A percentile compares a stretch with the other conserved stretches of the same genome.
Conservation (phyloP, 2,113 vertebrate genomes). For the Pogonocichla stellata region DNA sequence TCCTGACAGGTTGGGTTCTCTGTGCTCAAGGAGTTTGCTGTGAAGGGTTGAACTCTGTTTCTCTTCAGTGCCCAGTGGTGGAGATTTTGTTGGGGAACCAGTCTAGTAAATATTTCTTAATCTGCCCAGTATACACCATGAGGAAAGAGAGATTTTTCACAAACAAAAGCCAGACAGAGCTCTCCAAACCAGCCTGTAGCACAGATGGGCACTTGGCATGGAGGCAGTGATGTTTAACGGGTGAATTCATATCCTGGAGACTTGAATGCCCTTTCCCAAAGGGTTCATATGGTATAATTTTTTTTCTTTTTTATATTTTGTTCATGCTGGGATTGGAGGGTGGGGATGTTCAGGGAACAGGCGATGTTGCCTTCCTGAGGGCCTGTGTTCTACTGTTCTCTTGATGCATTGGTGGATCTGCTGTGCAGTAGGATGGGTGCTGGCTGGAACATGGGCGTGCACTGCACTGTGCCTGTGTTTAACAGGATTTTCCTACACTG, state of each 20-base stretch:
- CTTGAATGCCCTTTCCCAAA: neutral
- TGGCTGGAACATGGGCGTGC: neutral
- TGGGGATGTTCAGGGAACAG: neutral
- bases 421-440: neutral
- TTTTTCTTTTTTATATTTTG: too few species aligned
- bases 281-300: neutral
- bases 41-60: neutral
- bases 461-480: neutral
- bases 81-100: neutral
- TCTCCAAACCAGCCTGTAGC: neutral
- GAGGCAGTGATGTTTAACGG: neutral
- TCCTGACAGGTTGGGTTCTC: neutral
- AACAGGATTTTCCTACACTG: neutral
- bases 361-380: neutral
- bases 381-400: neutral
- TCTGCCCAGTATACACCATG: neutral
- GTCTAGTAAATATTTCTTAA: neutral
- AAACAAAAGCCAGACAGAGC: neutral
- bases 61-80: too few species aligned
- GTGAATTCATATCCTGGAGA: neutral
- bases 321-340: accelerated
- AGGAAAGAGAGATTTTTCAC: neutral
- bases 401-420: accelerated
- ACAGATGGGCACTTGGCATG: neutral
- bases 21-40: neutral